These are phyloP conservation scores for Venusia cambrica DNA, from an alignment of 2,888 invertebrate genomes.

Conservation along the genomic window DNA sequence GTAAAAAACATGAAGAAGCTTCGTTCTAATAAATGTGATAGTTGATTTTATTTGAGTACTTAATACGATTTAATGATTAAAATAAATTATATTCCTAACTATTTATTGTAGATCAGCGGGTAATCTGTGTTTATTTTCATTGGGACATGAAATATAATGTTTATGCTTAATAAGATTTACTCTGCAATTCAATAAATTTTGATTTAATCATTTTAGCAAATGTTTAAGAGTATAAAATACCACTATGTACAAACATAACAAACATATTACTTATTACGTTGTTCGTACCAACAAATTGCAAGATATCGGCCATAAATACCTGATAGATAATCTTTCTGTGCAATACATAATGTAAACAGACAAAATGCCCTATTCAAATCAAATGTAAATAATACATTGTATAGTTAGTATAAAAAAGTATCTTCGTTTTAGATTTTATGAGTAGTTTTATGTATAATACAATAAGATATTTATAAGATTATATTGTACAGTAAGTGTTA, in stretches of 20 bases:
- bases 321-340: constrained; percentile 16
- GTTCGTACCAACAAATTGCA: too few species aligned
- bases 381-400: constrained; percentile 34
- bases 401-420: constrained; percentile 25
- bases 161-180: too few species aligned
- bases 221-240: too few species aligned
- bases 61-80: constrained; percentile 78
- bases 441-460: constrained; percentile 23
- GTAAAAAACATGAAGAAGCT: constrained; percentile 70
- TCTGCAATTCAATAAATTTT: not conserved
- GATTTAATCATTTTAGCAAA: constrained; percentile 8
- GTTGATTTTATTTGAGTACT: constrained; percentile 78
- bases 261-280: too few species aligned
- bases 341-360: constrained; percentile 25
- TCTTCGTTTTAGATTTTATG: constrained; percentile 24
- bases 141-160: not conserved
- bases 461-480: constrained; percentile 23
- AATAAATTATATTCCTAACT: constrained; percentile 73
- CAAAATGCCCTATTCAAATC: constrained; percentile 23
- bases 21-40: constrained; percentile 79
- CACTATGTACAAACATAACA: too few species aligned
- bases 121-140: constrained; percentile 28
- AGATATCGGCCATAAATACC: too few species aligned
- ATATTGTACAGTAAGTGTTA: constrained; percentile 28
- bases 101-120: constrained; percentile 60